phyloP scores from a whole-genome alignment of 2,113 vertebrate species.

The Camelus bactrianus region DNA sequence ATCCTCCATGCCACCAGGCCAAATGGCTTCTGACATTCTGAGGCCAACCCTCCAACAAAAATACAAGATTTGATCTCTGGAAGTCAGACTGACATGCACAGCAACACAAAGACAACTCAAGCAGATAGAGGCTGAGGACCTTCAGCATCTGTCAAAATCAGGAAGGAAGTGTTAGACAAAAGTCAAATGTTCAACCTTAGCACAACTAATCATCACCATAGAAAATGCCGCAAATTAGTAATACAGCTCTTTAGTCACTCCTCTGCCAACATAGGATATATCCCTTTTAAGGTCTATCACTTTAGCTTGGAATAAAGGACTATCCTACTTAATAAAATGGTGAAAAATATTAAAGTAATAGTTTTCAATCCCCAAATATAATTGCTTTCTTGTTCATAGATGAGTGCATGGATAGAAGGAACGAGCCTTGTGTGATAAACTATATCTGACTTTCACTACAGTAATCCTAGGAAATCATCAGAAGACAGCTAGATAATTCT shows the following conservation, averaged over 20 bases:
- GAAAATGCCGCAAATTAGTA: not conserved
- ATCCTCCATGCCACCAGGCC: not conserved
- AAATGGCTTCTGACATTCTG: not conserved
- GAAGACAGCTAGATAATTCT: not conserved
- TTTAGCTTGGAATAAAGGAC: not conserved
- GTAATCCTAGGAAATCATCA: not conserved
- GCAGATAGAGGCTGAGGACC: not conserved
- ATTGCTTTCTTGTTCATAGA: not conserved
- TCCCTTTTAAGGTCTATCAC: not conserved
- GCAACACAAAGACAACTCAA: not conserved
- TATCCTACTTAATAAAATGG: not conserved
- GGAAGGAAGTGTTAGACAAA: not conserved
- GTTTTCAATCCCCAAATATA: not conserved
- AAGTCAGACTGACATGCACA: not conserved
- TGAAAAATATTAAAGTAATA: not conserved
- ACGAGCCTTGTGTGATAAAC: not conserved
- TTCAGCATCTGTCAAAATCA: not conserved
- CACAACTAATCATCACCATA: not conserved
- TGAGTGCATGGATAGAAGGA: not conserved
- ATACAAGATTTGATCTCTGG: not conserved
- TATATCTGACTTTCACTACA: not conserved
- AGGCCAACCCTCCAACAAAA: constrained; percentile 2
- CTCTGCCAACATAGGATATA: not conserved
- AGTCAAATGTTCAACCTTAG: not conserved
- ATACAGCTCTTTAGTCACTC: not conserved